Percentiles rank a stretch among this genome's conserved stretches.
Conservation (phyloP, 1,140 invertebrate genomes). For the Drosophila triauraria region DNA sequence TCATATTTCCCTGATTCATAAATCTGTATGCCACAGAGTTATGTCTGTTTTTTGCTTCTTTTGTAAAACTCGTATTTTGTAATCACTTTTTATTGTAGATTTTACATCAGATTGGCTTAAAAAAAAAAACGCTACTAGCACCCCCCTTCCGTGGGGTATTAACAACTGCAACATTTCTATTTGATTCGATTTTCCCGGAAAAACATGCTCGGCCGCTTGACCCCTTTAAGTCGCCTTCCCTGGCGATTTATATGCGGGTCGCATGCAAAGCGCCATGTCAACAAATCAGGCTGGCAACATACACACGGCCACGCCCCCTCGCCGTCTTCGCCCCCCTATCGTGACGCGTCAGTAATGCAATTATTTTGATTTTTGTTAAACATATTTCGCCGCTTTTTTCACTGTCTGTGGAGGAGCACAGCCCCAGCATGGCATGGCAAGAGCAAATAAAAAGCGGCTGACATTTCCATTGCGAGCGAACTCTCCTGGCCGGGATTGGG, state of each 20-base stretch:
- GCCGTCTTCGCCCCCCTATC: neutral
- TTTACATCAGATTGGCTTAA: neutral
- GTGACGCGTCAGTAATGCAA: constrained; percentile 76
- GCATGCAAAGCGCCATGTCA: constrained; percentile 54
- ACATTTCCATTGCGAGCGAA: constrained; percentile 73
- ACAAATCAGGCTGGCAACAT: constrained; percentile 56
- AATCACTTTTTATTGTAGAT: neutral
- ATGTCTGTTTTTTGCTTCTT: too few relatives aligned
- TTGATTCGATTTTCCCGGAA: constrained; percentile 31
- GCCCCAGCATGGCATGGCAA: constrained; percentile 55
- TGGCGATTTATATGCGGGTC: constrained; percentile 68
- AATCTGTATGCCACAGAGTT: too few relatives aligned
- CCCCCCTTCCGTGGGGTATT: neutral
- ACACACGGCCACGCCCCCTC: constrained; percentile 14
- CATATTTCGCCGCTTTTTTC: constrained; percentile 35
- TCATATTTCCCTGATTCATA: too few relatives aligned
- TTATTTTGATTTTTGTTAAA: constrained; percentile 75
- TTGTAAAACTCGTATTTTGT: neutral
- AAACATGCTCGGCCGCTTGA: constrained; percentile 70
- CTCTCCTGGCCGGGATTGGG: constrained; percentile 38
- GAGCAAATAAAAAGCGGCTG: constrained; percentile 73
- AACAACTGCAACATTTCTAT: constrained; percentile 39
- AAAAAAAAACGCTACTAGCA: neutral
- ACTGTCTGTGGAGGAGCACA: constrained; percentile 4
- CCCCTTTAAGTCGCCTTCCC: constrained; percentile 52